Conservation (phyloP, 2,113 vertebrate species). For the Pachycephala philippinensis region DNA sequence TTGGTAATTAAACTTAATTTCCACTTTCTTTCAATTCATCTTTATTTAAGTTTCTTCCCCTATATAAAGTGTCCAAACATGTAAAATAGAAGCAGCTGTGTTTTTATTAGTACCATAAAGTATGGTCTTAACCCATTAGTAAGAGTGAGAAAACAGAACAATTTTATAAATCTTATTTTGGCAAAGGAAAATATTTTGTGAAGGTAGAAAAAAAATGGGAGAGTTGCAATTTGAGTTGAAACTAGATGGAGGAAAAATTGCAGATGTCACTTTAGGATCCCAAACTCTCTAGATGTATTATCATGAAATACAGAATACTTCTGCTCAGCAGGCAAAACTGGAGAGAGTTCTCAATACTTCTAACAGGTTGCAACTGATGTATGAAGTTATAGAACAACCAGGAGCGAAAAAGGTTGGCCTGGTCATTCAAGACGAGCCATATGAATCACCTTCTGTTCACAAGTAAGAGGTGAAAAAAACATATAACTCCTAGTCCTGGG, state of each 20-base stretch:
- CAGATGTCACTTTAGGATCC: background rate
- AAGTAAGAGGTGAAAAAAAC: background rate
- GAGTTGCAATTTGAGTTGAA: background rate
- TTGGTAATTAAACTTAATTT: slow-evolving; percentile 40
- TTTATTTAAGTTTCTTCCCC: slow-evolving; percentile 42
- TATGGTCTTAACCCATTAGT: slow-evolving; percentile 2
- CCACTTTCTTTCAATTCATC: slow-evolving; percentile 12
- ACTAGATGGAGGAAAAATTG: background rate
- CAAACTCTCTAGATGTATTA: background rate
- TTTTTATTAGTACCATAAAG: slow-evolving; percentile 45
- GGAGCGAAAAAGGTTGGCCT: fast-evolving
- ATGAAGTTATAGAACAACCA: background rate
- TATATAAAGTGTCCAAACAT: background rate
- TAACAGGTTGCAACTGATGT: background rate
- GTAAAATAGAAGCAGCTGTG: slow-evolving; percentile 29
- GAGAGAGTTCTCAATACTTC: background rate
- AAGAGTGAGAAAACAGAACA: background rate
- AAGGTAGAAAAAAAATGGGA: background rate
- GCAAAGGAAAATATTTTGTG: background rate
- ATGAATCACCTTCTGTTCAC: background rate
- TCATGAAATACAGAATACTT: background rate
- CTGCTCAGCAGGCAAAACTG: background rate
- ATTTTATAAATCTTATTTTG: background rate
- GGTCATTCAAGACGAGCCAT: background rate
- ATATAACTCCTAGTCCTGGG: background rate